Evolutionary conservation across 2,113 vertebrate genomes (phyloP), one percentile per base, ranked within the genome.

Genomic region (Heterochromis multidens): DNA sequence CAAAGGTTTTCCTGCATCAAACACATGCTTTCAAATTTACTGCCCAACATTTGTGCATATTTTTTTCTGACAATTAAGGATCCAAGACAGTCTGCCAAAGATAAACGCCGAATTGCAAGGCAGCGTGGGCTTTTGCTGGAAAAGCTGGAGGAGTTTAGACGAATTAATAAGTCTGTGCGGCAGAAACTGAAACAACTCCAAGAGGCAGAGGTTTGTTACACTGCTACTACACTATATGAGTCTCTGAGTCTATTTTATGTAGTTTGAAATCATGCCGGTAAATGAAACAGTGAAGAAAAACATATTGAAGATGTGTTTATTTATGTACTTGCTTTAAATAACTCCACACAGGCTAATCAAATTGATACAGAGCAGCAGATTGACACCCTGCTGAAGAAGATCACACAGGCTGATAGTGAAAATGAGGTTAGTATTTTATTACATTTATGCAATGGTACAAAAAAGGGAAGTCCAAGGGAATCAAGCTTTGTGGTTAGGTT

Each of bases 61-160:
- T 11, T 62, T 40, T 89, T 82, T 84, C 25, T 92, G 62, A 86
- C 84, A 79, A 82, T 82, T 49, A 79, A 97, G 96, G 93, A 83
- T 59, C 94, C 83, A 23, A 93, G 89, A 83, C 74, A 92, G 87
- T 92, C 87, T 80, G 63, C 77, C 35, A 85, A 74, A 16, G 95
- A 90, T 67, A 94, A 95, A 56, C 88, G 74, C 21, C 87, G 80
- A 80, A 89, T 95, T 82, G 83, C 90, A 60, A 93, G 95, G 79
- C 97, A 97, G 86, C 96, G 92, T 60, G 91, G 93, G 84, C 94
- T 97, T 76, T 77, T 97, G 90, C 86, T 95, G 87, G 96, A 96
- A 78, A 96, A 97, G 88, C 81, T 97, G 91, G 96, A 96, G 63
- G 92, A 92, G 61, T 97, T 97, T 80, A 96, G 88, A 87, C 23